phyloP scores from a whole-genome alignment of 2,888 invertebrate species.

The Drosophila neotestacea region DNA sequence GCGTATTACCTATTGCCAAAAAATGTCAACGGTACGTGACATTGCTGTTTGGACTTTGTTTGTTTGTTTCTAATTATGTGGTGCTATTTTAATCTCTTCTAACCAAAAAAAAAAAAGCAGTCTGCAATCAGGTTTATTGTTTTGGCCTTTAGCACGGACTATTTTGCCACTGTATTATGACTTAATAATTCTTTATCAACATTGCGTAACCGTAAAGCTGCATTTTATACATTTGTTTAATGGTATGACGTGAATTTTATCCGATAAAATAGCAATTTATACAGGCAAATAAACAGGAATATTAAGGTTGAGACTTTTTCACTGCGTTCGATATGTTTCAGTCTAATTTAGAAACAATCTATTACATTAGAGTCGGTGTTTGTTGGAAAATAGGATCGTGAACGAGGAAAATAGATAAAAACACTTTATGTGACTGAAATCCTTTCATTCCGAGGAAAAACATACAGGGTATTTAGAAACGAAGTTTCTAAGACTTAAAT shows the following conservation, averaged over 20 bases:
- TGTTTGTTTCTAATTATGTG: conserved; percentile 1
- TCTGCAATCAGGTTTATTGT: background rate
- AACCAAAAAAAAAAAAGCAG: background rate
- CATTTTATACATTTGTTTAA: background rate
- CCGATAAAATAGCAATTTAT: too few relatives aligned
- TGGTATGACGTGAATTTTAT: background rate
- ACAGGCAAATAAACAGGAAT: too few relatives aligned
- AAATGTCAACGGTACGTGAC: conserved; percentile 12
- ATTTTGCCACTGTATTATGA: conserved; percentile 2
- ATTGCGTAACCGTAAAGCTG: background rate
- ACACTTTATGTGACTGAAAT: too few relatives aligned
- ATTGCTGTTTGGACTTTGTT: conserved; percentile 2
- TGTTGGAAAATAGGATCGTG: too few relatives aligned
- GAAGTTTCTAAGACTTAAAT: too few relatives aligned
- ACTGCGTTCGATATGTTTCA: too few relatives aligned
- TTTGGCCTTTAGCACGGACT: background rate
- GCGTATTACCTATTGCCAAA: conserved; percentile 10
- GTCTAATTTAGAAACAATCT: too few relatives aligned
- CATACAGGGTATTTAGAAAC: too few relatives aligned
- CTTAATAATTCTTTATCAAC: background rate
- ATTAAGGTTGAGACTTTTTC: too few relatives aligned
- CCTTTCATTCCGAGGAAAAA: too few relatives aligned
- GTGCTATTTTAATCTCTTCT: conserved; percentile 6
- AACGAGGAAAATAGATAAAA: too few relatives aligned
- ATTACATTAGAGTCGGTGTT: too few relatives aligned